These are phyloP conservation scores for Hoplodrina blanda DNA, from an alignment of 2,888 invertebrate species.

Conservation along the genomic window DNA sequence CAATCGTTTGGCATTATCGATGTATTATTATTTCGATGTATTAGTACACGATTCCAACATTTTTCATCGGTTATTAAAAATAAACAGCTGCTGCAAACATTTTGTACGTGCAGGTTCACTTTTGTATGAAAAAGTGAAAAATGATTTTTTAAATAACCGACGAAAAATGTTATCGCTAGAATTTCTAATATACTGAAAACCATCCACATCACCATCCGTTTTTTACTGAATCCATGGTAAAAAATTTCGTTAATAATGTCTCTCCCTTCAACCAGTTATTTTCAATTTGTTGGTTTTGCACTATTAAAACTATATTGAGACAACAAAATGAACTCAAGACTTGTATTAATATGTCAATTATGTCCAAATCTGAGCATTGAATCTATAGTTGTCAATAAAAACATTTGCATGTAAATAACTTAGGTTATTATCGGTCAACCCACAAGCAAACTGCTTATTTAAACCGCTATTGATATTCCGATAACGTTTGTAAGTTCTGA, in stretches of 20 bases:
- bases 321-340: not conserved
- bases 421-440: not conserved
- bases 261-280: not conserved
- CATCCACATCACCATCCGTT: no score
- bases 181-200: no score
- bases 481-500: constrained; percentile 20
- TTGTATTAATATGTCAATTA: constrained; percentile 4
- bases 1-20: not conserved
- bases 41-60: no score
- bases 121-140: no score
- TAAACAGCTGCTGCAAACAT: no score
- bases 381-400: constrained; percentile 16
- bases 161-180: no score
- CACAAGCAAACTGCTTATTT: constrained; percentile 32
- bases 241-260: no score
- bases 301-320: not conserved
- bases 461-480: constrained; percentile 35
- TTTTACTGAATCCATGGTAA: no score
- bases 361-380: constrained; percentile 4
- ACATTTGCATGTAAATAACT: constrained; percentile 26
- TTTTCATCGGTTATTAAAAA: no score
- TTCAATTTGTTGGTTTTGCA: not conserved
- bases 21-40: constrained; percentile 3
- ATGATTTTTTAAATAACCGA: no score
- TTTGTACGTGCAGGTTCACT: no score